A percentile compares a stretch with the other conserved stretches of the same genome.
These are phyloP conservation scores for Sandelia bainsii DNA, from an alignment of 2,797 vertebrate species.

Conservation along the genomic window DNA sequence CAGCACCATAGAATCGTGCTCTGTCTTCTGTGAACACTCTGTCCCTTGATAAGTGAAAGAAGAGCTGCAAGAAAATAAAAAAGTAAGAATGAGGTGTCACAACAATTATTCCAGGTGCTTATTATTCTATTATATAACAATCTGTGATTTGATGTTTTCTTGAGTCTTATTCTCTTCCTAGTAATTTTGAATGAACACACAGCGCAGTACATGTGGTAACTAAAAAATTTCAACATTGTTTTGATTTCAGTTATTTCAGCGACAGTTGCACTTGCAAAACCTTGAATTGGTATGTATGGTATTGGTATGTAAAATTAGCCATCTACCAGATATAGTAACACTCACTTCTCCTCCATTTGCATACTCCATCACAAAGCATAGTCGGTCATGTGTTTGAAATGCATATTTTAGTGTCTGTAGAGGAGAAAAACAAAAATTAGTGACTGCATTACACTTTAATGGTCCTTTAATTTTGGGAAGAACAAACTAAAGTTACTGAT, in stretches of 20 bases:
- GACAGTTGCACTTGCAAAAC: not conserved
- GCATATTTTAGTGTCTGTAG: slow-evolving; percentile 94
- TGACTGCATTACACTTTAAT: slow-evolving; percentile 2
- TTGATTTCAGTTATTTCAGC: not conserved
- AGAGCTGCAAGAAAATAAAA: slow-evolving; percentile 81
- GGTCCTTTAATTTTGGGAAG: not conserved
- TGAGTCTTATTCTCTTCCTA: not conserved
- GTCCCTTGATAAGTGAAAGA: slow-evolving; percentile 95
- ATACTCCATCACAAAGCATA: slow-evolving; percentile 98
- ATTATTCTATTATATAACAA: not conserved
- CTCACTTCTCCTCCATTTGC: slow-evolving; percentile 96
- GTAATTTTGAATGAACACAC: not conserved
- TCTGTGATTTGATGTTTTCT: too few species aligned
- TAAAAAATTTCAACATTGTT: not conserved
- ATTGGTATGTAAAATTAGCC: not conserved
- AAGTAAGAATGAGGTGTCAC: not conserved
- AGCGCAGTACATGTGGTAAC: not conserved
- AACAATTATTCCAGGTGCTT: not conserved
- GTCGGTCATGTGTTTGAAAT: slow-evolving; percentile 94
- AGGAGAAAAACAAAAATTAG: slow-evolving; percentile 18
- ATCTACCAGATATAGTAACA: not conserved
- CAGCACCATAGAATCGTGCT: slow-evolving; percentile 94
- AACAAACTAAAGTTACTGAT: not conserved
- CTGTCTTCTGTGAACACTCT: slow-evolving; percentile 94
- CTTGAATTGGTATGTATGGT: not conserved